Base-by-base conservation (phyloP, 2,113 vertebrate species). In the Plecotus auritus region DNA sequence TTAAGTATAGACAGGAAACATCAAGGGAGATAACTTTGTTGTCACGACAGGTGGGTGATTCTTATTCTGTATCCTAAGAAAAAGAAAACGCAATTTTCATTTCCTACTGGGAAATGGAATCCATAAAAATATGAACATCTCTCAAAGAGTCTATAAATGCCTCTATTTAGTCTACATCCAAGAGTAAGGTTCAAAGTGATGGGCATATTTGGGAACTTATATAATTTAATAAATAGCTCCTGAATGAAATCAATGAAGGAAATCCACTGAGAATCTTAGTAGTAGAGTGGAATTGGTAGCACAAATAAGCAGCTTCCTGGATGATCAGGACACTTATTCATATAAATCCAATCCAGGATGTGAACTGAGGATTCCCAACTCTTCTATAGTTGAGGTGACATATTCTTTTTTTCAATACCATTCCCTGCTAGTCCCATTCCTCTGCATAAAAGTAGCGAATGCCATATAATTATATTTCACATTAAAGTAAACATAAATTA, bases 111-210 rank as follows among this genome's bases (percentile, higher is more conserved):
- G 61, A 77, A 8, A 37, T 20, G 73, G 54, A 89, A 69, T 70
- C 26, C 28, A 35, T 61, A 85, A 80, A 86, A 54, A 67, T 84
- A 10, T 72, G 18, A 74, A 42, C 11, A 54, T 17, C 12, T 61
- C 32, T 69, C 26, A 84, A 81, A 22, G 20, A 88, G 54, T 97
- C 90, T 90, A 78, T 88, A 67, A 64, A 95, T 69, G 66, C 86
- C 96, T 96, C 90, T 96, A 64, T 97, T 97, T 96, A 92, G 94
- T 96, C 59, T 73, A 69, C 88, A 96, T 85, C 73, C 66, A 97
- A 96, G 91, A 90, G 3, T 96, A 80, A 86, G 94, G 32, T 95
- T 93, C 96, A 97, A 59, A 84, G 69, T 93, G 81, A 92, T 54
- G 51, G 51, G 6, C 22, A 20, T 54, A 54, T 22, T 54, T 54